Percentiles rank a stretch among this genome's conserved stretches.
These are phyloP conservation scores for Peucedramus taeniatus DNA, from an alignment of 2,113 vertebrate genomes.

Conservation along the genomic window DNA sequence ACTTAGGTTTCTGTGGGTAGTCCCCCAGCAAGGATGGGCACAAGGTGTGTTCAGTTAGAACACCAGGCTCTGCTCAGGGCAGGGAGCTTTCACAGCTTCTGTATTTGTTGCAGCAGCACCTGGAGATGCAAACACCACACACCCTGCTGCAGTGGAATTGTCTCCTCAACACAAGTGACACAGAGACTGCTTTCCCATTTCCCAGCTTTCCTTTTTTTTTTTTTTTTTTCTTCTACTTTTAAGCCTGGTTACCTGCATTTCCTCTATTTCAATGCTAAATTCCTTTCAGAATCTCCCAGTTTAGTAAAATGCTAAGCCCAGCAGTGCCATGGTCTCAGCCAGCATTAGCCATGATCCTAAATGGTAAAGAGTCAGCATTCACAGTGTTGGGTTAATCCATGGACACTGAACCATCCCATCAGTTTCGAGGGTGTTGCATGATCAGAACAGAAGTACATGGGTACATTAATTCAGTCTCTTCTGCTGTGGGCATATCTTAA, in stretches of 20 bases:
- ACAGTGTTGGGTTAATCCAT: not conserved
- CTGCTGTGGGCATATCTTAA: not conserved
- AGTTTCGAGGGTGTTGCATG: not conserved
- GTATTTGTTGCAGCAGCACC: not conserved
- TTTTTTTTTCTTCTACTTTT: not conserved
- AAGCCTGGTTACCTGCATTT: not conserved
- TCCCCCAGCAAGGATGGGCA: not conserved
- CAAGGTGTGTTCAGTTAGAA: not conserved
- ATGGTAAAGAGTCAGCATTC: not conserved
- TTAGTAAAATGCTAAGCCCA: not conserved
- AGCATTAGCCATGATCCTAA: not conserved
- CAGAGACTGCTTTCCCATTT: not conserved
- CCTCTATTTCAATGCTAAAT: not conserved
- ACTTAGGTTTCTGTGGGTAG: not conserved
- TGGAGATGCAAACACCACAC: not conserved
- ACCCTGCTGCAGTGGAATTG: not conserved
- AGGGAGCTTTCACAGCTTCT: not conserved
- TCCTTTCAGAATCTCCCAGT: not conserved
- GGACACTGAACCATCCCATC: not conserved
- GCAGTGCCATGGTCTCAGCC: accelerated
- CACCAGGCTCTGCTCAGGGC: not conserved
- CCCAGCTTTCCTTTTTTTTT: not conserved
- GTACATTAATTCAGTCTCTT: not conserved
- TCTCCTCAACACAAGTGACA: not conserved
- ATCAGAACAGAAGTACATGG: not conserved